A percentile compares a stretch with the other conserved stretches of the same genome.
Conservation (phyloP, 1,140 invertebrate genomes). For the Hypothenemus hampei region DNA sequence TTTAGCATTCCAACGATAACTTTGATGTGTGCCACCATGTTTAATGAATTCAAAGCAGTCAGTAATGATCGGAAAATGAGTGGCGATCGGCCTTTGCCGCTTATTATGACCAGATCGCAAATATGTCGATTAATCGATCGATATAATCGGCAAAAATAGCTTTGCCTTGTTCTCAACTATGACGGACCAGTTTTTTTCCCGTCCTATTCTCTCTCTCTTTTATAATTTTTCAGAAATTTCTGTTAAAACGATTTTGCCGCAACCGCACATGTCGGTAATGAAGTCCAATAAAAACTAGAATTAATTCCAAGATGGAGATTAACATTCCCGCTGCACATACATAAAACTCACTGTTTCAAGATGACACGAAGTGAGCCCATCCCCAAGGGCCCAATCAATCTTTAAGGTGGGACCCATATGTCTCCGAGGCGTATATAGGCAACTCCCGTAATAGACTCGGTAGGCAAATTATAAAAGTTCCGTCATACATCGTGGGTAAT, state of each 20-base stretch:
- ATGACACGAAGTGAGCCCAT: background rate
- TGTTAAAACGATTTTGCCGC: background rate
- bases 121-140: slow-evolving; percentile 21
- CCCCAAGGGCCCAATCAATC: background rate
- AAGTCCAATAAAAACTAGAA: too few species aligned
- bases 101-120: slow-evolving; percentile 15
- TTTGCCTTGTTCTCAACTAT: background rate
- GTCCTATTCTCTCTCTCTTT: background rate
- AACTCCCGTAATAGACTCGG: slow-evolving; percentile 4
- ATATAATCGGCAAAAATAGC: slow-evolving; percentile 3
- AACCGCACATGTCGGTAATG: background rate
- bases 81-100: slow-evolving; percentile 11
- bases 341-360: too few species aligned
- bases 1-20: slow-evolving; percentile 19
- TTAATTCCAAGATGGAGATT: too few species aligned
- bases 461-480: slow-evolving; percentile 21
- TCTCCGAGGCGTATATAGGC: background rate
- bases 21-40: slow-evolving; percentile 25
- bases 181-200: background rate
- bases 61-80: slow-evolving; percentile 25
- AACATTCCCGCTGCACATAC: too few species aligned
- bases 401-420: background rate
- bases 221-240: background rate
- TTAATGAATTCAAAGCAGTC: slow-evolving; percentile 26
- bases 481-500: slow-evolving; percentile 9